Base-by-base conservation (phyloP, 1,140 invertebrate species). In the Hirudo medicinalis region DNA sequence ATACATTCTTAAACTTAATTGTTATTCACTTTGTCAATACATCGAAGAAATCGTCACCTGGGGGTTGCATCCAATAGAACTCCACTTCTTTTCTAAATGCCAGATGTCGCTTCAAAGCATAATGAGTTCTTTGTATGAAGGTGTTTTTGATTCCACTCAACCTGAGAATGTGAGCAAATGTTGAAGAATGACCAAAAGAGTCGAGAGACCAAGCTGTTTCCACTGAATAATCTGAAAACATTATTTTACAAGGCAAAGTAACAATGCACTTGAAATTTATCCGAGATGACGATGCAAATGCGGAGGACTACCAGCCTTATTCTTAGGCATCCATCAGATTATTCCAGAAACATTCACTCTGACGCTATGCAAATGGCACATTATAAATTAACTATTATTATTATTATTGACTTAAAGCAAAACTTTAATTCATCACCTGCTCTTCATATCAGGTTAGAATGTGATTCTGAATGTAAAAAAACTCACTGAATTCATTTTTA, bases 41-140 rank as follows among this genome's bases (percentile, higher is more conserved):
- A 6, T 17, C 13, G 11, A 49, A 17, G 43, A 11, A 49, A 15
- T 49, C 15, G 15, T 49, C 15, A 88, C 91, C 94, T 94, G 94
- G 98, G 54, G 88, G 80, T 80, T 99, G 96, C 43, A 91, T 85
- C 96, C 96, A 99, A 36, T 87, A 81, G 79, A 97, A 97, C 83
- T 97, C 96, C 40, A 99, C 80, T 73, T 89, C 85, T 76, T 90
- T 88, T 22, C 87, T 85, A 75, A 82, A 83, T 0, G 93, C 91
- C 9, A 98, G 83, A 77, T 89, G 87, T 77, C 97, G 96, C 81
- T 99, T 99, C 0, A 98, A 87, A 5, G 89, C 88, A 80, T 98
- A 98, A 84, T 99, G 96, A 17, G 93, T 90, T 70, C 96, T 82
- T 81, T 99, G 94, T 75, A 98, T 92, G 0, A 97, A 84, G 76